phyloP scores from a whole-genome alignment of 1,140 invertebrate species.

The Dinoponera quadriceps region DNA sequence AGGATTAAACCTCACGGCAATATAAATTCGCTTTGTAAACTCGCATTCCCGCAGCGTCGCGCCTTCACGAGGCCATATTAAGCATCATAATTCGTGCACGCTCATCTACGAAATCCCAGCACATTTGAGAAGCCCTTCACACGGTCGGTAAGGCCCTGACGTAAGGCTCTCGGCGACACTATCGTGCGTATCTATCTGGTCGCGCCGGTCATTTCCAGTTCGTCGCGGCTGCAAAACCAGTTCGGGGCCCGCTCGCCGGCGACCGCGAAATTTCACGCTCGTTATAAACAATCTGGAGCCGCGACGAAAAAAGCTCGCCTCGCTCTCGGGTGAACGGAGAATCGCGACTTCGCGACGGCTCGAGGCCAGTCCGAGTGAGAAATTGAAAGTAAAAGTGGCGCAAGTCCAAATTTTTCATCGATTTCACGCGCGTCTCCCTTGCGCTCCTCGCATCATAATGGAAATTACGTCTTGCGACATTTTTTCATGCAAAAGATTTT shows the following conservation, averaged over 20 bases:
- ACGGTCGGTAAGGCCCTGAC: slow-evolving; percentile 51
- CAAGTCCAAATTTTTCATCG: slow-evolving; percentile 6
- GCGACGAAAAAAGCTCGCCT: slow-evolving; percentile 31
- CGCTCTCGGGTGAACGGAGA: slow-evolving; percentile 20
- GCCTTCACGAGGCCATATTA: neutral
- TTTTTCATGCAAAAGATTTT: neutral
- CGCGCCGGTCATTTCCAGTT: slow-evolving; percentile 57
- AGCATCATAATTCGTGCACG: slow-evolving; percentile 29
- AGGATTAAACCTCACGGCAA: neutral
- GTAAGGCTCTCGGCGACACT: slow-evolving; percentile 49
- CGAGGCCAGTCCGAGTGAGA: neutral
- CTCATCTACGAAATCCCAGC: slow-evolving; percentile 30
- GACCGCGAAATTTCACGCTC: slow-evolving; percentile 59
- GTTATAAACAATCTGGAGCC: slow-evolving; percentile 52
- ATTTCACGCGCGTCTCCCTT: neutral
- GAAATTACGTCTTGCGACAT: neutral
- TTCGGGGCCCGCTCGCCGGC: slow-evolving; percentile 5
- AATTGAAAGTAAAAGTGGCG: neutral
- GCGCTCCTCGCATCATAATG: neutral
- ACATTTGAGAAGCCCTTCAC: slow-evolving; percentile 52
- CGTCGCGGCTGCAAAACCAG: slow-evolving; percentile 41
- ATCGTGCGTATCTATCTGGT: slow-evolving; percentile 57
- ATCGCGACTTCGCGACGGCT: slow-evolving; percentile 31
- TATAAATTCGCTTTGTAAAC: neutral
- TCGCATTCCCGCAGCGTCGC: neutral